These are phyloP conservation scores for Carollia perspicillata DNA, from an alignment of 2,113 vertebrate species.

Conservation along the genomic window DNA sequence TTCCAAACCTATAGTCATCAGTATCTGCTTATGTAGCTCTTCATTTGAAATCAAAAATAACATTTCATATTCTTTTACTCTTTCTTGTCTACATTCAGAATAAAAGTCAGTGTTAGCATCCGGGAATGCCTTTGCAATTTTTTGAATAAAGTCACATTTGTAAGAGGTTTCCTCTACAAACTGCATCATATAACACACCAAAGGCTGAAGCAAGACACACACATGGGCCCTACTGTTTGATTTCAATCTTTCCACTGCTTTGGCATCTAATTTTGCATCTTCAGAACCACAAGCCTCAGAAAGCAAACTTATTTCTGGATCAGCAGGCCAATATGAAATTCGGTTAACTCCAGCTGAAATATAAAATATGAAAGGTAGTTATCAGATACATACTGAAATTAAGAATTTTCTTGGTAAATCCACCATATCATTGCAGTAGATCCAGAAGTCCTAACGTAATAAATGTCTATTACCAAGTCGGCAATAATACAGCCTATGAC, in stretches of 20 bases:
- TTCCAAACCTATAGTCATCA: constrained; percentile 90
- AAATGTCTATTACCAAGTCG: neutral
- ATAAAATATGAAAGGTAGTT: constrained; percentile 64
- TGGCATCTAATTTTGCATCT: constrained; percentile 90
- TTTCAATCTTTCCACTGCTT: constrained; percentile 91
- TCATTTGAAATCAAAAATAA: constrained; percentile 87
- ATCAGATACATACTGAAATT: neutral
- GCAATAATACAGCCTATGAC: neutral
- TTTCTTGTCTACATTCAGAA: constrained; percentile 83
- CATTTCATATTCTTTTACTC: constrained; percentile 85
- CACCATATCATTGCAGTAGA: neutral
- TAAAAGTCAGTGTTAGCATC: constrained; percentile 83
- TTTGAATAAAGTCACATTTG: constrained; percentile 91
- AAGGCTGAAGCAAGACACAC: constrained; percentile 90
- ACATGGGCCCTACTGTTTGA: constrained; percentile 93
- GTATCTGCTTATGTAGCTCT: constrained; percentile 85
- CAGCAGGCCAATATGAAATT: constrained; percentile 96
- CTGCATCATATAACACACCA: constrained; percentile 87
- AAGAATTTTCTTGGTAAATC: constrained; percentile 28
- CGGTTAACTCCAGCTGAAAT: constrained; percentile 92
- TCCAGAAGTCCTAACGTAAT: neutral
- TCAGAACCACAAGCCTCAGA: constrained; percentile 70
- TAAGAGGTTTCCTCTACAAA: constrained; percentile 90
- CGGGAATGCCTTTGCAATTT: constrained; percentile 80
- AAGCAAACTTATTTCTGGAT: constrained; percentile 93